Evolutionary conservation across 2,113 vertebrate species (phyloP).

Genomic region (Planiliza haematocheilus): DNA sequence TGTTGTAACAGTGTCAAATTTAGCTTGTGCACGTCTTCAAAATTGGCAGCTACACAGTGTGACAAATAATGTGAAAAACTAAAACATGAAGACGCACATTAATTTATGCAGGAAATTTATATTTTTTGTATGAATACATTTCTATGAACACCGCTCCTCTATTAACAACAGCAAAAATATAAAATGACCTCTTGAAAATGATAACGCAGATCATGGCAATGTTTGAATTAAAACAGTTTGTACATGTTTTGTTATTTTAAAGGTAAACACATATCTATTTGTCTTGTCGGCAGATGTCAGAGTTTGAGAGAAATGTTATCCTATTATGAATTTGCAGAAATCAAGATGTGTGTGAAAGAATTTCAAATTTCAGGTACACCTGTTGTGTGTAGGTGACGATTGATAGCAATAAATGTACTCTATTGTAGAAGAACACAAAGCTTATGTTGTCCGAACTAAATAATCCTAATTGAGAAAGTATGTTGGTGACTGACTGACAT

Average conservation of each 20-base stretch:
- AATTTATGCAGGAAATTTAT: not conserved
- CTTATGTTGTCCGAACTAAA: not conserved
- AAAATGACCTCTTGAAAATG: conserved; percentile 12
- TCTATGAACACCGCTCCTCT: conserved; percentile 18
- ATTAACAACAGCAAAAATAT: conserved; percentile 13
- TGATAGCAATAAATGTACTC: not conserved
- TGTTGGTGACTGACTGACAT: conserved; percentile 38
- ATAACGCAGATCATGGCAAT: not conserved
- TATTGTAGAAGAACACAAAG: conserved; percentile 15
- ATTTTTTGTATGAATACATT: conserved; percentile 24
- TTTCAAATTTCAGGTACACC: not conserved
- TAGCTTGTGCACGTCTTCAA: conserved; percentile 28
- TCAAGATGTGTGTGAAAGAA: not conserved
- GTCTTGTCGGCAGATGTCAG: not conserved
- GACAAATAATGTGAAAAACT: conserved; percentile 56
- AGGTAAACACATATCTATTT: conserved; percentile 2
- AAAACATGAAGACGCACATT: not conserved
- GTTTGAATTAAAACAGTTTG: conserved; percentile 11
- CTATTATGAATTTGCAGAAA: not conserved
- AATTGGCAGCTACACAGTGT: conserved; percentile 73
- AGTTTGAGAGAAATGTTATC: not conserved
- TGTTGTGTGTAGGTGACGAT: not conserved
- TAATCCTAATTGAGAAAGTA: not conserved
- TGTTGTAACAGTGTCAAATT: conserved; percentile 31
- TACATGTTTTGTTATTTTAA: conserved; percentile 1